Percentiles rank a stretch among this genome's conserved stretches.
phyloP scores from a whole-genome alignment of 2,888 invertebrate genomes.

The Drosophila nr. perissopoda region DNA sequence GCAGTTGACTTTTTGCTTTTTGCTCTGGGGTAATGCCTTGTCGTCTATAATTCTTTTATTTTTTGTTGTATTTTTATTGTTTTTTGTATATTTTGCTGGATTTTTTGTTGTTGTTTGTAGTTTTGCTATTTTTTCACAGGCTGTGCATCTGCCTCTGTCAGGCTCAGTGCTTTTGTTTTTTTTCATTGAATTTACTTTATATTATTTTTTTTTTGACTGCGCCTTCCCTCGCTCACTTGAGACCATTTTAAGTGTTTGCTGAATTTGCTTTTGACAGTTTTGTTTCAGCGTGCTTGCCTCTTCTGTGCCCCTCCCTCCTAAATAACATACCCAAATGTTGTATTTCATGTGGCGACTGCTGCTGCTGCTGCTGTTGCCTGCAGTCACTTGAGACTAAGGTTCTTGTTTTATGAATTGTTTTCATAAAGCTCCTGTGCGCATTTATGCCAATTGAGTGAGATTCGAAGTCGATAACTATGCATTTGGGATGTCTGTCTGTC shows the following conservation, averaged over 20 bases:
- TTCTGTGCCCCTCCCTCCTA: neutral
- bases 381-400: constrained; percentile 39
- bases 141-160: constrained; percentile 12
- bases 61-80: constrained; percentile 14
- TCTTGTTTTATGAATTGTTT: constrained; percentile 21
- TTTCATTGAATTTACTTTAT: constrained; percentile 39
- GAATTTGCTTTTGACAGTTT: constrained; percentile 67
- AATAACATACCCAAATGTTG: constrained; percentile 17
- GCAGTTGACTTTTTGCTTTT: constrained; percentile 60
- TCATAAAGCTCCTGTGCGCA: constrained; percentile 4
- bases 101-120: constrained; percentile 12
- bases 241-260: constrained; percentile 76
- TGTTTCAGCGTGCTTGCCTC: constrained; percentile 20
- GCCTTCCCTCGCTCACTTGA: constrained; percentile 60
- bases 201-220: constrained; percentile 20
- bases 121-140: constrained; percentile 16
- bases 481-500: neutral
- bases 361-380: constrained; percentile 1
- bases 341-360: constrained; percentile 42
- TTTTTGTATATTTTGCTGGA: constrained; percentile 28
- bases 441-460: constrained; percentile 10
- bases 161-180: constrained; percentile 5
- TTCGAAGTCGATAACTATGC: constrained; percentile 8
- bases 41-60: constrained; percentile 35
- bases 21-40: constrained; percentile 55